Base-by-base conservation (phyloP, 2,797 vertebrate species). In the Periparus ater region DNA sequence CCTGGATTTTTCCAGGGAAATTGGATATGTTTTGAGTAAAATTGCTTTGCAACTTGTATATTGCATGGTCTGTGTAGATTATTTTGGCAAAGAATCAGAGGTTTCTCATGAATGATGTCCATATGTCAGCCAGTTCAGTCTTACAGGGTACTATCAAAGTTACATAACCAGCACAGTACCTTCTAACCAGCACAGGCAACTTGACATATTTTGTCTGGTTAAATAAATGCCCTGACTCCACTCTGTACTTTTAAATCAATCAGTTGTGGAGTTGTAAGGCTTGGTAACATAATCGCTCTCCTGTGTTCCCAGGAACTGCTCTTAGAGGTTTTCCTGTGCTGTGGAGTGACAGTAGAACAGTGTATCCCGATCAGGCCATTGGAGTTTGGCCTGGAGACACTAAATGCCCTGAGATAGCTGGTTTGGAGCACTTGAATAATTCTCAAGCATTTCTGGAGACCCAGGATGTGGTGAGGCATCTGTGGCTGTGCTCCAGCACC, bases 371-470 rank as follows among this genome's bases (percentile, higher is more conserved):
- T 72, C 82, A 66, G 57, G 44, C 67, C 55, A 9, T 29, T 85
- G 65, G 73, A 77, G 40, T 89, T 94, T 50, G 74, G 83, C 60
- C 70, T 88, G 30, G 73, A 91, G 78, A 34, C 65, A 36, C 40
- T 76, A 26, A 82, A 32, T 90, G 80, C 58, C 70, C 74, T 1
- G 6, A 38, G 62, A 57, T 89, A 38, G 74, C 65, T 88, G 34
- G 8, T 57, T 85, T 85, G 90, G 72, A 87, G 71, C 45, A 53
- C 45, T 96, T 67, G 57, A 80, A 54, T 81, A 57, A 61, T 65
- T 85, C 68, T 72, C 66, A 81, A 88, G 62, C 29, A 11, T 88
- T 94, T 92, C 54, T 85, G 34, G 94, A 86, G 92, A 95, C 77
- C 86, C 75, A 81, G 86, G 85, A 91, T 94, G 72, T 91, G 80